Evolutionary conservation across 2,797 vertebrate genomes (phyloP).

Genomic region (Molothrus aeneus): DNA sequence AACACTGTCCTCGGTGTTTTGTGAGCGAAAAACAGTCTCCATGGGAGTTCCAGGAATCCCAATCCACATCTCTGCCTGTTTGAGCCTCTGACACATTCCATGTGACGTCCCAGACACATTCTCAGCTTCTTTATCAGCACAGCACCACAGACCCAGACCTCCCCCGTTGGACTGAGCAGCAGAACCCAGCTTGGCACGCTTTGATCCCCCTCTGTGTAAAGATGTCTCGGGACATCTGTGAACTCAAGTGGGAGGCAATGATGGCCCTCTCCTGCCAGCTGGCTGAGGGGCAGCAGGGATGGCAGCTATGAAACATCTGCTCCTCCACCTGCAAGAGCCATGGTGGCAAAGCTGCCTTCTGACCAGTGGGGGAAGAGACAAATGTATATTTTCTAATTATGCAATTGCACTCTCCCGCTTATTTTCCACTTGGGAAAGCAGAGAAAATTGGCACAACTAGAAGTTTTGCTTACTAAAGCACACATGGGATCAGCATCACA

Average conservation of each 20-base stretch:
- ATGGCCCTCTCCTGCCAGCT: conserved; percentile 22
- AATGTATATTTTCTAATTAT: conserved; percentile 51
- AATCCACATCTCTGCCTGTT: neutral
- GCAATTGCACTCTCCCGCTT: neutral
- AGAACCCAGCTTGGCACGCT: neutral
- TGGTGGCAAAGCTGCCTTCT: neutral
- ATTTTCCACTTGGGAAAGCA: conserved; percentile 37
- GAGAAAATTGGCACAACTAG: conserved; percentile 8
- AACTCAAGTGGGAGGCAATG: neutral
- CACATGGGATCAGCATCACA: neutral
- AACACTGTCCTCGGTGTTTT: neutral
- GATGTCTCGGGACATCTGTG: conserved; percentile 29
- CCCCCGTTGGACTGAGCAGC: fast-evolving
- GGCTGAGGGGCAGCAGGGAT: neutral
- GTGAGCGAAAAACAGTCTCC: neutral
- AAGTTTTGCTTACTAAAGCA: neutral
- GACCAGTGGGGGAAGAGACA: conserved; percentile 6
- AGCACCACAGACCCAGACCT: neutral
- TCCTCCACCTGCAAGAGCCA: conserved; percentile 21
- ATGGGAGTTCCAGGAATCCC: neutral
- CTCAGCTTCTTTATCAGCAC: neutral
- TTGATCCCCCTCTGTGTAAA: neutral
- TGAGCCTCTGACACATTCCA: neutral
- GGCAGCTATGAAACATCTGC: conserved; percentile 17
- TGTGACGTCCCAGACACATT: neutral